Conservation (phyloP, 2,113 vertebrate species). For the Peromyscus leucopus region DNA sequence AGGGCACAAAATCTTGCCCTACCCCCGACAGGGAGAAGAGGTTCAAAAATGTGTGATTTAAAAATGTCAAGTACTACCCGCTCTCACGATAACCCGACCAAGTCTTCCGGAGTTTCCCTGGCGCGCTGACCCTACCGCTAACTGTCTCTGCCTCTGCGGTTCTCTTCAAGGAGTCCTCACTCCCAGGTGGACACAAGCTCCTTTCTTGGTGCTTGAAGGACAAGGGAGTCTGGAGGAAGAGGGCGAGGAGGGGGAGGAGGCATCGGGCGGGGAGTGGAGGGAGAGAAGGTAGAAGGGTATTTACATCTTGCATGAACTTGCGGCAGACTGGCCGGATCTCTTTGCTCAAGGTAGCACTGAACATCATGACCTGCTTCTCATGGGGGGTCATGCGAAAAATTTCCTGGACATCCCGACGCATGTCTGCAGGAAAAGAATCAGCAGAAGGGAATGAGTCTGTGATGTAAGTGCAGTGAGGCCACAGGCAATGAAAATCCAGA, state of each 20-base stretch:
- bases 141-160: conserved; percentile 80
- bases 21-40: conserved; percentile 75
- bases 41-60: conserved; percentile 75
- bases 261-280: conserved; percentile 82
- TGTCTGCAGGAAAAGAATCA: conserved; percentile 83
- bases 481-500: neutral
- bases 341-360: conserved; percentile 93
- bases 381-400: conserved; percentile 93
- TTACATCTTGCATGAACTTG: conserved; percentile 96
- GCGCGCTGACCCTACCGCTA: conserved; percentile 77
- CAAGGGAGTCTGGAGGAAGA: conserved; percentile 78
- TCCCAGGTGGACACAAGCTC: conserved; percentile 56
- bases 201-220: conserved; percentile 75
- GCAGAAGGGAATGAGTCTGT: neutral
- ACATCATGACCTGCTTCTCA: conserved; percentile 95
- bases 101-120: conserved; percentile 87
- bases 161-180: conserved; percentile 76
- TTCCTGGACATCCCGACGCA: conserved; percentile 93
- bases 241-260: conserved; percentile 78
- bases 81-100: conserved; percentile 84
- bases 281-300: conserved; percentile 88
- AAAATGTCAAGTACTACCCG: conserved; percentile 79
- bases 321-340: conserved; percentile 93
- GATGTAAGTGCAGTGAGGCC: neutral
- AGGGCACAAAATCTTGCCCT: conserved; percentile 84